Percentiles rank a stretch among this genome's conserved stretches.
Evolutionary conservation across 1,140 invertebrate genomes (phyloP).

Genomic region (Helicoverpa zea): DNA sequence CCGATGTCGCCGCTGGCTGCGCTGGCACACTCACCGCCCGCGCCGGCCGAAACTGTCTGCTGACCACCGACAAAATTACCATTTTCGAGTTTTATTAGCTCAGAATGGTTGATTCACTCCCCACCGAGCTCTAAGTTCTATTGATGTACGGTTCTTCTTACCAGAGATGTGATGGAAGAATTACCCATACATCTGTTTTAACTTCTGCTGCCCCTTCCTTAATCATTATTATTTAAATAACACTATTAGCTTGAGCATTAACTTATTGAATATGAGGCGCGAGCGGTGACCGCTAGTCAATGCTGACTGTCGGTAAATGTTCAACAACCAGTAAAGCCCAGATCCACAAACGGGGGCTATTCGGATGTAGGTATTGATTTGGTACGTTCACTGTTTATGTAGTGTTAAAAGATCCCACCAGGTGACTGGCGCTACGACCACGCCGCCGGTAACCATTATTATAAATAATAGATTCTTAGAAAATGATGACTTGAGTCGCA

Average conservation of each 20-base stretch:
- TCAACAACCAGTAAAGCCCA: constrained; percentile 8
- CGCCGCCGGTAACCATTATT: constrained; percentile 64
- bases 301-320: constrained; percentile 10
- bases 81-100: background rate
- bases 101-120: constrained; percentile 48
- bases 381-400: constrained; percentile 58
- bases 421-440: constrained; percentile 59
- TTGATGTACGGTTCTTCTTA: constrained; percentile 44
- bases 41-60: constrained; percentile 74
- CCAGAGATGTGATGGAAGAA: constrained; percentile 14
- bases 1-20: constrained; percentile 56
- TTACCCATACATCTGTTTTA: constrained; percentile 15
- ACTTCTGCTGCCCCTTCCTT: constrained; percentile 1
- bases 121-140: constrained; percentile 50
- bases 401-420: constrained; percentile 78
- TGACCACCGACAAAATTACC: constrained; percentile 50
- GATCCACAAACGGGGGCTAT: constrained; percentile 35
- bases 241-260: constrained; percentile 37
- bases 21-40: constrained; percentile 82
- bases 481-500: constrained; percentile 63
- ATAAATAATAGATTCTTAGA: constrained; percentile 71
- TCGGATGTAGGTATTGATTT: constrained; percentile 58
- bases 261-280: constrained; percentile 18
- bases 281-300: constrained; percentile 9
- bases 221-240: constrained; percentile 37